Base-by-base conservation (phyloP, 2,113 vertebrate genomes). In the Chrysemys picta region DNA sequence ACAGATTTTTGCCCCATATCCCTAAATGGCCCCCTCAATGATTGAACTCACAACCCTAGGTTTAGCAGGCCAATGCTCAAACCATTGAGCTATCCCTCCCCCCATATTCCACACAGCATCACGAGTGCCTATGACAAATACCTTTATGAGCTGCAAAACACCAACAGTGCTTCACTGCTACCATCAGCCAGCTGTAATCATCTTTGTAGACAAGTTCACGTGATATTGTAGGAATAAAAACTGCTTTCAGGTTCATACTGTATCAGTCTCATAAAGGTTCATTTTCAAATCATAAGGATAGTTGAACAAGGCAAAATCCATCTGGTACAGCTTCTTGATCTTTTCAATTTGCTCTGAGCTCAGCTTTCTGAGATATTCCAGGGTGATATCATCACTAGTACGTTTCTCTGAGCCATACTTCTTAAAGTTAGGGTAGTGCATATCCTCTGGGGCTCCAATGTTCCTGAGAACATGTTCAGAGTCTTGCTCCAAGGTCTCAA, bases 261-360 rank as follows among this genome's bases (percentile, higher is more conserved):
- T 13, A 35, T 88, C 86, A 97, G 52, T 72, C 12, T 72, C 90
- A 83, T 16, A 29, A 79, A 84, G 89, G 92, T 80, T 93, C 79
- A 52, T 94, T 89, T 53, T 94, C 53, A 2, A 96, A 95, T 22
- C 89, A 75, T 57, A 22, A 69, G 90, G 89, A 29, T 98, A 98
- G 79, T 95, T 97, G 75, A 98, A 98, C 76, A 98, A 87, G 57
- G 95, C 59, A 53, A 97, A 97, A 89, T 98, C 98, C 78, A 95
- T 91, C 75, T 89, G 19, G 82, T 97, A 98, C 53, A 97, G 4
- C 3, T 94, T 90, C 54, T 91, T 92, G 1, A 98, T 89, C 79
- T 95, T 96, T 80, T 95, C 65, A 35, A 97, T 95, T 87, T 98
- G 94, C 11, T 95, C 49, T 10, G 89, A 81, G 52, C 84, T 96